phyloP scores from a whole-genome alignment of 1,140 invertebrate species.

The Papilio polytes region DNA sequence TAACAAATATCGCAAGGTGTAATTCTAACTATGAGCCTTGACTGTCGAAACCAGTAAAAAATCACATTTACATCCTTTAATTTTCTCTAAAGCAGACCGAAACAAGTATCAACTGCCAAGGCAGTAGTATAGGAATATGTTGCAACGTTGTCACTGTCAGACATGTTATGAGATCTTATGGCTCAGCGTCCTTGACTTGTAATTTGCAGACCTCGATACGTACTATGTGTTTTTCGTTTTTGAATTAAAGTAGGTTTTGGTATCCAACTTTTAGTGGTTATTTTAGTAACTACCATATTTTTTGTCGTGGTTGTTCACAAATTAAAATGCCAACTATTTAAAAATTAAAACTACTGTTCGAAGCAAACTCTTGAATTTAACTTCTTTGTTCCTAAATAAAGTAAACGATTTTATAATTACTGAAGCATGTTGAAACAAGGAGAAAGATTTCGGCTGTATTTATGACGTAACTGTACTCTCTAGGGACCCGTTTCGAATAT shows the following conservation, averaged over 20 bases:
- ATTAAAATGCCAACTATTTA: background rate
- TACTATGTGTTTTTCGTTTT: too few relatives aligned
- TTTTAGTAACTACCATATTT: background rate
- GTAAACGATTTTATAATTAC: background rate
- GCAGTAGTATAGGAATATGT: too few relatives aligned
- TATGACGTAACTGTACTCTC: background rate
- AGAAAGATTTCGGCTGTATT: conserved; percentile 4
- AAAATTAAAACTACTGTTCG: background rate
- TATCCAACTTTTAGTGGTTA: too few relatives aligned
- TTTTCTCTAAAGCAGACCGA: too few relatives aligned
- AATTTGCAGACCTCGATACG: too few relatives aligned
- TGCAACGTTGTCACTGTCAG: too few relatives aligned
- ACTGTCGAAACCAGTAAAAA: too few relatives aligned
- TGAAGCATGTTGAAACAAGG: background rate
- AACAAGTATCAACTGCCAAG: too few relatives aligned
- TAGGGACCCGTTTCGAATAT: background rate
- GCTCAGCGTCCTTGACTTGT: too few relatives aligned
- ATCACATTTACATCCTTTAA: too few relatives aligned
- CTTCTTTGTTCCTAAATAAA: background rate
- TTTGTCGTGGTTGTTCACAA: background rate
- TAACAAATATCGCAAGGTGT: background rate
- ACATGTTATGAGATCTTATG: too few relatives aligned
- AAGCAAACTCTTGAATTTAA: background rate
- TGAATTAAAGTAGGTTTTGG: too few relatives aligned
- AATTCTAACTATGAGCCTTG: background rate